A percentile compares a stretch with the other conserved stretches of the same genome.
Conservation (phyloP, 1,140 invertebrate species). For the Marisa cornuarietis region DNA sequence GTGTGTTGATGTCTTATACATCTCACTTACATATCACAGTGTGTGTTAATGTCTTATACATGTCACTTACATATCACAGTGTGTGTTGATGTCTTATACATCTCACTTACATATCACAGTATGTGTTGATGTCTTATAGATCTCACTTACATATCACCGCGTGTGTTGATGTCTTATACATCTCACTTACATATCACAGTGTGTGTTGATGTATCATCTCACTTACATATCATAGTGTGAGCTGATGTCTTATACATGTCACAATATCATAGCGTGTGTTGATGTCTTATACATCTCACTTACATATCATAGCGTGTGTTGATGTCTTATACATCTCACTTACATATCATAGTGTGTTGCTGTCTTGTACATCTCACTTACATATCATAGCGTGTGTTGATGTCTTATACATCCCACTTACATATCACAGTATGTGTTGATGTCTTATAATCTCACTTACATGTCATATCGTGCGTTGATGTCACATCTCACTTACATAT, state of each 20-base stretch:
- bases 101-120: not conserved
- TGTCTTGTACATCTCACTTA: not conserved
- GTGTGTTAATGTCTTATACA: not conserved
- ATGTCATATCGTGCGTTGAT: too few relatives aligned
- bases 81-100: too few relatives aligned
- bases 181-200: not conserved
- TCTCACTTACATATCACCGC: not conserved
- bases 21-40: not conserved
- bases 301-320: not conserved
- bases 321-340: not conserved
- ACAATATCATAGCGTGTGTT: too few relatives aligned
- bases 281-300: not conserved
- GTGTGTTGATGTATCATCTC: too few relatives aligned
- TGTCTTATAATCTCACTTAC: not conserved
- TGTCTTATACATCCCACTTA: not conserved
- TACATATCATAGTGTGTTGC: not conserved
- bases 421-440: too few relatives aligned
- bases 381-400: too few relatives aligned
- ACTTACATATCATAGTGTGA: not conserved
- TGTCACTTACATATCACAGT: not conserved
- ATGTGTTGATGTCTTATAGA: not conserved
- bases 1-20: too few relatives aligned
- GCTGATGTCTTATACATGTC: not conserved
- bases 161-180: too few relatives aligned
- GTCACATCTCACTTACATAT: not conserved